These are phyloP conservation scores for Grus americana DNA, from an alignment of 2,113 vertebrate genomes.

Conservation along the genomic window DNA sequence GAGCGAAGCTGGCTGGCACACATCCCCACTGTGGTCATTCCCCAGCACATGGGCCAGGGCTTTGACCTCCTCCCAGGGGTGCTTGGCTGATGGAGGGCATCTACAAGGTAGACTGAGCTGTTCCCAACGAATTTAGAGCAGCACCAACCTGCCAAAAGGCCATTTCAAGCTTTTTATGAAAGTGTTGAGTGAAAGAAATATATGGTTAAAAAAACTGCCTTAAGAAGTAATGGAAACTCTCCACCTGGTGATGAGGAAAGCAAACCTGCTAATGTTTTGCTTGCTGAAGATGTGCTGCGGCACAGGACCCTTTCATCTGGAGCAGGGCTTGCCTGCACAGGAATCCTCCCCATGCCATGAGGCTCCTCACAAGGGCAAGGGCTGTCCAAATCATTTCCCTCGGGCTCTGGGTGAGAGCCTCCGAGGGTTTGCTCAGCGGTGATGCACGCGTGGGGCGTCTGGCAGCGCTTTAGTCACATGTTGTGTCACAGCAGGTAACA, in stretches of 20 bases:
- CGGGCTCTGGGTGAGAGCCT: neutral
- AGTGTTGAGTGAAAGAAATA: fast-evolving
- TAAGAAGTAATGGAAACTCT: neutral
- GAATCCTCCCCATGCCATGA: neutral
- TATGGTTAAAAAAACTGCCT: neutral
- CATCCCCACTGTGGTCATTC: neutral
- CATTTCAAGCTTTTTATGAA: neutral
- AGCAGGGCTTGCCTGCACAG: neutral
- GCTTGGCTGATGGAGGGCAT: neutral
- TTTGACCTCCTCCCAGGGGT: neutral
- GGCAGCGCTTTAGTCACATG: fast-evolving
- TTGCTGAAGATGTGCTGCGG: fast-evolving
- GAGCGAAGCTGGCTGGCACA: neutral
- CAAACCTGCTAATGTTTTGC: neutral
- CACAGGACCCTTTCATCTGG: neutral
- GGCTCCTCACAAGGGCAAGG: neutral
- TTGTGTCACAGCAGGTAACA: fast-evolving
- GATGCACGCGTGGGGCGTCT: fast-evolving
- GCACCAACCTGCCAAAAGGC: neutral
- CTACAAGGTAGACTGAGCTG: neutral
- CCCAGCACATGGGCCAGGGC: fast-evolving
- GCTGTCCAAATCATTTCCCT: fast-evolving
- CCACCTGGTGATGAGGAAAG: fast-evolving
- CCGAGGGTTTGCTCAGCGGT: fast-evolving
- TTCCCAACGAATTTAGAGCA: neutral